Conservation (phyloP, 2,113 vertebrate species). For the Hypocryptadius cinnamomeus region DNA sequence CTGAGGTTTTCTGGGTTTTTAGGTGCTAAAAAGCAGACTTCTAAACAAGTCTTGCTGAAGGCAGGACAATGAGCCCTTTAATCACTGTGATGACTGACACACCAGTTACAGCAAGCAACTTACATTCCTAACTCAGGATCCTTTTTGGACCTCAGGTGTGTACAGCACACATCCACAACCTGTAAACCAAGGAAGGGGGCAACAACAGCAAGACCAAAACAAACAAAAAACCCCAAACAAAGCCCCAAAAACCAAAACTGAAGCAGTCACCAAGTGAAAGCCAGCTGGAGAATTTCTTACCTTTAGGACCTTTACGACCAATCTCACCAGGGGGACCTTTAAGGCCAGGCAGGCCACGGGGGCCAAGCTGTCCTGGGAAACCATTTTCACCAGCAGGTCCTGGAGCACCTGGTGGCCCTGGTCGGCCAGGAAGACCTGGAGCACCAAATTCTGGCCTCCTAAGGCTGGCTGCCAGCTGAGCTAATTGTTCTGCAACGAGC, state of each 20-base stretch:
- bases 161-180: background rate
- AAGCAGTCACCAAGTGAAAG: background rate
- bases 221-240: background rate
- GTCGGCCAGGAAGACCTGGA: conserved; percentile 86
- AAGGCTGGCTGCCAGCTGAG: conserved; percentile 92
- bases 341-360: conserved; percentile 90
- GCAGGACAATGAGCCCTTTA: background rate
- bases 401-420: conserved; percentile 85
- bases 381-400: conserved; percentile 88
- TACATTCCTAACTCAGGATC: background rate
- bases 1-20: background rate
- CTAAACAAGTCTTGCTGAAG: background rate
- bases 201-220: background rate
- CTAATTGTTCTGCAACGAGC: conserved; percentile 84
- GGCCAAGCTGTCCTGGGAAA: conserved; percentile 87
- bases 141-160: background rate
- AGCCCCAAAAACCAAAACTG: too few species aligned
- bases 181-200: background rate
- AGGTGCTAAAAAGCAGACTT: background rate
- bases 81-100: background rate
- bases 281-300: conserved; percentile 60
- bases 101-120: background rate
- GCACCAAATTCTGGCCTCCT: conserved; percentile 88
- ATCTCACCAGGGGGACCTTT: conserved; percentile 87
- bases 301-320: conserved; percentile 89